Evolutionary conservation across 35 echinoderm and acorn worm species (phyloP).

Genomic region (Patiria miniata): DNA sequence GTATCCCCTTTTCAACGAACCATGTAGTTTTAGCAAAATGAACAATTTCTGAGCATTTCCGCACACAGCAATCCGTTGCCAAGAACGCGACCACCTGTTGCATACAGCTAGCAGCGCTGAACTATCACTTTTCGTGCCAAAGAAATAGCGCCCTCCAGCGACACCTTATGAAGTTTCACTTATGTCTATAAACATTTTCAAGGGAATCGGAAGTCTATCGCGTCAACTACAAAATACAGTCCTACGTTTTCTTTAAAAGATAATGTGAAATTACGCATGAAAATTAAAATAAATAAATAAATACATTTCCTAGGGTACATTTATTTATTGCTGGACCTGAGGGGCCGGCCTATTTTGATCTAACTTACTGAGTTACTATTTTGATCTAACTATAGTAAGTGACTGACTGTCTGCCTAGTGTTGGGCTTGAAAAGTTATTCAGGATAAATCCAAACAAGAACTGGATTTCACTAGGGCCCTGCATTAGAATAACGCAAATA

Average conservation of each 20-base stretch:
- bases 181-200: background rate
- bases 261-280: background rate
- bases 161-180: background rate
- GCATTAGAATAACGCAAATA: too few species aligned
- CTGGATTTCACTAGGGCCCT: too few species aligned
- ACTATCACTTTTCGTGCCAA: background rate
- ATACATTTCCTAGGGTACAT: background rate
- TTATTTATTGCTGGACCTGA: background rate
- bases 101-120: background rate
- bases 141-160: constrained; percentile 12
- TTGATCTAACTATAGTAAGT: too few species aligned
- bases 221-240: background rate
- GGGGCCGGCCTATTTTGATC: background rate
- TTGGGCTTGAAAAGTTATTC: too few species aligned
- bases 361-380: too few species aligned
- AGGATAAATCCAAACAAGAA: too few species aligned
- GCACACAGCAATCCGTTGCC: background rate
- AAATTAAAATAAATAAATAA: background rate
- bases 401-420: too few species aligned
- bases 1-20: background rate
- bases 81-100: background rate
- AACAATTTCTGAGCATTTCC: background rate
- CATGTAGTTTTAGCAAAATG: background rate
- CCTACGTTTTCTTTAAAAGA: background rate
- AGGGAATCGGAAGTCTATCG: background rate